phyloP scores from a whole-genome alignment of 2,797 vertebrate species.

The Peromyscus nudipes region DNA sequence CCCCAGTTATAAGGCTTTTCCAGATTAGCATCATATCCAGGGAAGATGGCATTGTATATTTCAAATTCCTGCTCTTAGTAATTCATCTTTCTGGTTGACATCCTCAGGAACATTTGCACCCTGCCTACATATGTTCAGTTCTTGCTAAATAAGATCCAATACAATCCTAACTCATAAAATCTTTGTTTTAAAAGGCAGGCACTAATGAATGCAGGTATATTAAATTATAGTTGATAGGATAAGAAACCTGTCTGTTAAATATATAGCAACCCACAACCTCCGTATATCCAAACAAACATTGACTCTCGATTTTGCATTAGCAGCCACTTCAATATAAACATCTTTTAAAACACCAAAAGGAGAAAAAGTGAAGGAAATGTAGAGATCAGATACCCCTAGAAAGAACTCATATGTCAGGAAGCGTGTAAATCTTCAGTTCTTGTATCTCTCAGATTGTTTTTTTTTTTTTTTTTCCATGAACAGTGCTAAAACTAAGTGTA shows the following conservation, averaged over 20 bases:
- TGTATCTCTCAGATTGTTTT: background rate
- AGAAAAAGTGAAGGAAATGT: background rate
- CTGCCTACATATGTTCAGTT: background rate
- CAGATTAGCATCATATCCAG: background rate
- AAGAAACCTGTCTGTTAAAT: conserved; percentile 20
- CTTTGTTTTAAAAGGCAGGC: conserved; percentile 36
- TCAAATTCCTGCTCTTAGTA: background rate
- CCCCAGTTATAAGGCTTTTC: fast-evolving
- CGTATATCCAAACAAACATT: background rate
- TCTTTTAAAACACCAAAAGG: background rate
- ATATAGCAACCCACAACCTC: background rate
- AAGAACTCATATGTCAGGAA: background rate
- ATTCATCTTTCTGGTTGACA: background rate
- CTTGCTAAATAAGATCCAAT: background rate
- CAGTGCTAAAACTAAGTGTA: background rate
- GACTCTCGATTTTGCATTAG: background rate
- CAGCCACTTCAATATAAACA: background rate
- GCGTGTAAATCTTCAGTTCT: background rate
- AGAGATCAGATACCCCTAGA: background rate
- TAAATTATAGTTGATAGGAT: conserved; percentile 7
- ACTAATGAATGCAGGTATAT: background rate
- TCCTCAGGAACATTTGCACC: background rate
- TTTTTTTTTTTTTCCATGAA: background rate
- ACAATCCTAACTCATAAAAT: conserved; percentile 14
- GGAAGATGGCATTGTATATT: background rate